phyloP scores from a whole-genome alignment of 2,888 invertebrate species.

The Crossocerus cetratus region DNA sequence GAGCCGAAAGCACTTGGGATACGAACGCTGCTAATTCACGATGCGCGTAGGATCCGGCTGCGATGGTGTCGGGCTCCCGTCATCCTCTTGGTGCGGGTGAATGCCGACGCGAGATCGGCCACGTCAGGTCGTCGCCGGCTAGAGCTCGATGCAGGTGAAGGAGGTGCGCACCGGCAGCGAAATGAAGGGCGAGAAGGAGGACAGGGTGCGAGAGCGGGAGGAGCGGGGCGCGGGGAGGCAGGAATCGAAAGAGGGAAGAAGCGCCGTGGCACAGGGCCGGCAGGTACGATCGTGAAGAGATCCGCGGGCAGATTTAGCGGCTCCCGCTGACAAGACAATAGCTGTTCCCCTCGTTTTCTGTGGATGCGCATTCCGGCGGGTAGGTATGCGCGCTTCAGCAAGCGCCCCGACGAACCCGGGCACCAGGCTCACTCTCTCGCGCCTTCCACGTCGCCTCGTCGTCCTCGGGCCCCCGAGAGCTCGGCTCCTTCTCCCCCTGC shows the following conservation, averaged over 20 bases:
- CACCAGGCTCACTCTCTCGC: conserved; percentile 35
- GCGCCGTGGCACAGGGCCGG: conserved; percentile 25
- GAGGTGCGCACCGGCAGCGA: conserved; percentile 35
- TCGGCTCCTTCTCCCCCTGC: conserved; percentile 28
- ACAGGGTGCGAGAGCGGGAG: not conserved
- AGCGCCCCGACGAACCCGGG: conserved; percentile 33
- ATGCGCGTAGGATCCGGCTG: not conserved
- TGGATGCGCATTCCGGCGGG: conserved; percentile 69
- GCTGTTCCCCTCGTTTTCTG: conserved; percentile 71
- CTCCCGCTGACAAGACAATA: conserved; percentile 75
- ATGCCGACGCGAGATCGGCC: not conserved
- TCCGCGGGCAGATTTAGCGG: conserved; percentile 74
- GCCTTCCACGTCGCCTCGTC: conserved; percentile 37
- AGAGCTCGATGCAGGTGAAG: conserved; percentile 17
- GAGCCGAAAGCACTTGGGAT: too few relatives aligned
- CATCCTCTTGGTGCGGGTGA: conserved; percentile 4
- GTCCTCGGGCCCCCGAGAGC: conserved; percentile 32
- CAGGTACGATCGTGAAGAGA: conserved; percentile 71
- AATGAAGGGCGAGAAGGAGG: conserved; percentile 45
- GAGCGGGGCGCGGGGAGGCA: conserved; percentile 41
- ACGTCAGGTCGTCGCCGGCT: conserved; percentile 5
- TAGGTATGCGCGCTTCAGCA: conserved; percentile 64
- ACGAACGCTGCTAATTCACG: not conserved
- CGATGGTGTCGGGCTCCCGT: not conserved
- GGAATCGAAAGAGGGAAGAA: conserved; percentile 34